Conservation (phyloP, 2,888 invertebrate species). For the Liopterus haemorrhoidalis region DNA sequence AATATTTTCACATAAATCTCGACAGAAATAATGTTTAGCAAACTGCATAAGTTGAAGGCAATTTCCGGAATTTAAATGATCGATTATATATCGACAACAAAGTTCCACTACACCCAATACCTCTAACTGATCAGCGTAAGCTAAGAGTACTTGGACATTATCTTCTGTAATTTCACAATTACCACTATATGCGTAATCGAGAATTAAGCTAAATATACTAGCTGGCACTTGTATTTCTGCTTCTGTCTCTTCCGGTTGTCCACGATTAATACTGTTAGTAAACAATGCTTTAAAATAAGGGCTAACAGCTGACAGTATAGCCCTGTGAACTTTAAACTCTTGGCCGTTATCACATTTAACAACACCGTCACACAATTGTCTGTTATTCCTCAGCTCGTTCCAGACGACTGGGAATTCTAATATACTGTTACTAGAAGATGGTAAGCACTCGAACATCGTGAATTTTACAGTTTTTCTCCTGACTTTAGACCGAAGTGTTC, state of each 20-base stretch:
- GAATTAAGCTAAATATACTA: constrained; percentile 57
- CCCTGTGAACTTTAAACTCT: constrained; percentile 61
- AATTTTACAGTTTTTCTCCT: too few species aligned
- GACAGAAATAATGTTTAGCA: constrained; percentile 64
- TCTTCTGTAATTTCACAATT: constrained; percentile 56
- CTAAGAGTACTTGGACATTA: constrained; percentile 64
- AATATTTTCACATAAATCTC: constrained; percentile 56
- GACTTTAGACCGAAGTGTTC: too few species aligned
- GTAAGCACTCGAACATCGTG: constrained; percentile 54
- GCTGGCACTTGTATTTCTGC: constrained; percentile 56
- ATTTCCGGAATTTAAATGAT: constrained; percentile 60
- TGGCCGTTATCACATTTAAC: constrained; percentile 58
- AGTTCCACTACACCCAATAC: constrained; percentile 65
- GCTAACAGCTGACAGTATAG: constrained; percentile 65
- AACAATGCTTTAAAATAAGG: constrained; percentile 69
- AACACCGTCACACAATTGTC: constrained; percentile 65
- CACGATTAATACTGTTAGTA: constrained; percentile 60
- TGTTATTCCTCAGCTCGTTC: constrained; percentile 60
- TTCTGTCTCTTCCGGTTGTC: constrained; percentile 55
- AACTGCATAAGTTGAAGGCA: constrained; percentile 67
- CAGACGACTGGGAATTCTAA: constrained; percentile 62
- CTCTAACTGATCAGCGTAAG: constrained; percentile 67
- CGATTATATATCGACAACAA: constrained; percentile 61
- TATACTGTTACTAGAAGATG: constrained; percentile 53
- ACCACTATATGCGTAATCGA: constrained; percentile 72